Percentiles rank a stretch among this genome's conserved stretches.
These are phyloP conservation scores for Alosa sapidissima DNA, from an alignment of 2,797 vertebrate genomes.

Conservation along the genomic window DNA sequence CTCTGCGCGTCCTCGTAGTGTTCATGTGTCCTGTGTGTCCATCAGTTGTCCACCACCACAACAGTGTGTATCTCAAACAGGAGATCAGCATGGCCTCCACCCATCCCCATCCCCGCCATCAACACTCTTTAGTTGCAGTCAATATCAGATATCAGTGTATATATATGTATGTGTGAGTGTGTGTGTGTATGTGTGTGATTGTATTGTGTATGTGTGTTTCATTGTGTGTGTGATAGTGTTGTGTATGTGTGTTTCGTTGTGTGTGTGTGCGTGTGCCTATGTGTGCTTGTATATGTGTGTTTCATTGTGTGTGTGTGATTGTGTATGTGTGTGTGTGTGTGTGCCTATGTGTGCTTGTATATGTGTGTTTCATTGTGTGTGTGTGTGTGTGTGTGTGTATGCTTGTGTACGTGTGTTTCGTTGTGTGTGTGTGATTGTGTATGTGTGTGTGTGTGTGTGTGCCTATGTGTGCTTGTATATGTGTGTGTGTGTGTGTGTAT, in stretches of 20 bases:
- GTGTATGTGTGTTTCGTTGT: not conserved
- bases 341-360: slow-evolving; percentile 43
- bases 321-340: slow-evolving; percentile 22
- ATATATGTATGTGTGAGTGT: not conserved
- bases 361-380: not conserved
- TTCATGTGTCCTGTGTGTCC: slow-evolving; percentile 82
- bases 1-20: slow-evolving; percentile 78
- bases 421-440: too few relatives aligned
- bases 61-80: slow-evolving; percentile 36
- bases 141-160: not conserved
- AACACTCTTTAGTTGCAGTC: slow-evolving; percentile 15
- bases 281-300: slow-evolving; percentile 31
- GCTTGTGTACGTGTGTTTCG: slow-evolving; percentile 13
- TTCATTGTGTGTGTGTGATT: not conserved
- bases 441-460: not conserved
- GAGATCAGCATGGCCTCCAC: slow-evolving; percentile 20
- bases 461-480: not conserved
- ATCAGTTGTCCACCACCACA: slow-evolving; percentile 71
- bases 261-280: slow-evolving; percentile 39
- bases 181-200: slow-evolving; percentile 19
- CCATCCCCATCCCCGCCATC: slow-evolving; percentile 11
- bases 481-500: slow-evolving; percentile 35
- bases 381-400: slow-evolving; percentile 35
- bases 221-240: too few relatives aligned
- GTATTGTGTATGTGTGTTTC: not conserved